phyloP scores from a whole-genome alignment of 2,113 vertebrate species.

The Accipiter virgatus region DNA sequence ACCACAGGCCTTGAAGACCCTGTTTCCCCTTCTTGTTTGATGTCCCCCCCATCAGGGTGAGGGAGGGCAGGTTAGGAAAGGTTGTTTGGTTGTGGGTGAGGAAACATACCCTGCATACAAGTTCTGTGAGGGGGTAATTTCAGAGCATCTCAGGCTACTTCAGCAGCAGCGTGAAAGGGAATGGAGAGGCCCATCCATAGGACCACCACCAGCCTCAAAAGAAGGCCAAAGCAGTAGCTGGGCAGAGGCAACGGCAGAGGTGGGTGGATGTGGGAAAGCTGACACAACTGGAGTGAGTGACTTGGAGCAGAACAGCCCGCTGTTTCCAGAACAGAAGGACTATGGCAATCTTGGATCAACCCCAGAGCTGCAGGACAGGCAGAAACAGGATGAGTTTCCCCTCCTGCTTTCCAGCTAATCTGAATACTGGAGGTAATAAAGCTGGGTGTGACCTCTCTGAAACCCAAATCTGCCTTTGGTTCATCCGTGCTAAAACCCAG shows the following conservation, averaged over 20 bases:
- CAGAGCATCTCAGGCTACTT: neutral
- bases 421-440: neutral
- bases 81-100: neutral
- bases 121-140: neutral
- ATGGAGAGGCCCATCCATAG: neutral
- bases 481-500: neutral
- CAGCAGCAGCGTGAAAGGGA: neutral
- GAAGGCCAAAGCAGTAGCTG: neutral
- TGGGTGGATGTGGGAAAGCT: constrained; percentile 1
- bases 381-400: neutral
- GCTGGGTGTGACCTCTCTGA: neutral
- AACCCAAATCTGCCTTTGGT: neutral
- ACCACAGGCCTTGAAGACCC: neutral
- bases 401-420: neutral
- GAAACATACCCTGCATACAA: neutral
- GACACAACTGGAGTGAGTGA: neutral
- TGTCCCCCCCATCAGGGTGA: neutral
- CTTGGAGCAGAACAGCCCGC: neutral
- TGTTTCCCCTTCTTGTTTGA: neutral
- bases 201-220: neutral
- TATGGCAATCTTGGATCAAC: neutral
- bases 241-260: neutral
- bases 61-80: neutral
- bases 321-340: neutral
- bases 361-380: neutral